Evolutionary conservation across 1,140 invertebrate species (phyloP), one percentile per base, ranked within the genome.

Genomic region (Zaprionus lachaisei): DNA sequence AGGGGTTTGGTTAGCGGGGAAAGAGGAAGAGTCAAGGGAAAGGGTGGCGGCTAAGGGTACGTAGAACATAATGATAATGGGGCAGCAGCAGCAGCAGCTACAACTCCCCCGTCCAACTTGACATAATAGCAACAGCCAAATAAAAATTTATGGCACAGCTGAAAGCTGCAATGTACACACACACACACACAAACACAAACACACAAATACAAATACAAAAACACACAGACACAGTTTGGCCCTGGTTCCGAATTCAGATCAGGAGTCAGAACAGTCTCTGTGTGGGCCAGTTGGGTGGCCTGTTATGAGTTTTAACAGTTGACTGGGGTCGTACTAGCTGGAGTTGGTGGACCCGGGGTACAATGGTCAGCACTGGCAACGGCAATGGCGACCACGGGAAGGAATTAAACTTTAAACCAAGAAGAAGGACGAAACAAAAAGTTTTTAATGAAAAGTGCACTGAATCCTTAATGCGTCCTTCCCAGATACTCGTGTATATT

Each of bases 81-180:
- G 68, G 20, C 56, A 49, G 66, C 63, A 77, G 37, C 20, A 44
- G 49, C 44, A 80, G 66, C 58, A 47, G 44, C 28, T n/a, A 31
- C 41, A 81, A 73, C 64, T 44, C 47, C 44, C 55, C 14, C 65
- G 69, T n/a, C 58, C 28, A 65, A 54, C 84, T 84, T 89, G 85
- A 83, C 84, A 87, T 84, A 87, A 89, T 84, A 72, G 84, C 84
- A 89, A 68, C 73, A 80, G 64, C 81, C 81, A 89, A 89, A 89
- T 89, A 89, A 89, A 90, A 89, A 89, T 89, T 89, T 89, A 89
- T 89, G 55, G 85, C 81, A 80, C 78, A 80, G 55, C 65, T 89
- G 79, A 90, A 89, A 89, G 81, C 81, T 90, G 85, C 79, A 89
- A 69, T 70, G 63, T 61, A 61, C 76, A 83, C 58, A 70, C 51